Percentiles rank a stretch among this genome's conserved stretches.
These are phyloP conservation scores for Pyralis farinalis DNA, from an alignment of 2,888 invertebrate genomes.

Conservation along the genomic window DNA sequence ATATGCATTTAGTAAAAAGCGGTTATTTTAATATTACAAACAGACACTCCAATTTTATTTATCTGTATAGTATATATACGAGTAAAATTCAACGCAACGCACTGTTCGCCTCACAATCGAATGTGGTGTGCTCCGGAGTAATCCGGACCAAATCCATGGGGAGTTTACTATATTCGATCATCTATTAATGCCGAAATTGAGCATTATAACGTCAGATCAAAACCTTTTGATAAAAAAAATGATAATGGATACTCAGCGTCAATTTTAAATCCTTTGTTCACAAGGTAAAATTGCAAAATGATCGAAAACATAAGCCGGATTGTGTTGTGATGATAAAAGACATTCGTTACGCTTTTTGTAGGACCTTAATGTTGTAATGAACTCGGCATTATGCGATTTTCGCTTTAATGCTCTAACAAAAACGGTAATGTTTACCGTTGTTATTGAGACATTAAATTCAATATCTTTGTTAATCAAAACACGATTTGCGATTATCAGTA, in stretches of 20 bases:
- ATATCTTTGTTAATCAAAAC: neutral
- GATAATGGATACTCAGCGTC: slow-evolving; percentile 43
- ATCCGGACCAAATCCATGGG: too few relatives aligned
- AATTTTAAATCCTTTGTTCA: slow-evolving; percentile 41
- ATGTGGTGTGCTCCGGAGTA: too few relatives aligned
- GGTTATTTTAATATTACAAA: too few relatives aligned
- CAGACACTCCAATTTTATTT: too few relatives aligned
- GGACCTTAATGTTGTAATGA: slow-evolving; percentile 24
- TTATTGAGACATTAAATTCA: neutral
- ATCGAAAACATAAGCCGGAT: slow-evolving; percentile 31
- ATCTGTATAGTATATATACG: too few relatives aligned
- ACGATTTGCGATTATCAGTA: too few relatives aligned
- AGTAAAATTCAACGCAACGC: too few relatives aligned
- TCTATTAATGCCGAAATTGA: too few relatives aligned
- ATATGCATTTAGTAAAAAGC: too few relatives aligned
- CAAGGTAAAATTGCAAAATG: slow-evolving; percentile 60
- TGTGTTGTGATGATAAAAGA: slow-evolving; percentile 29
- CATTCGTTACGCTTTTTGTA: slow-evolving; percentile 47
- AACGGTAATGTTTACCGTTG: slow-evolving; percentile 1
- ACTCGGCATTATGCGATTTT: slow-evolving; percentile 24
- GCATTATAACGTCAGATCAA: too few relatives aligned
- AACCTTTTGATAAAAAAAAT: slow-evolving; percentile 32
- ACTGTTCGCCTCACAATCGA: too few relatives aligned
- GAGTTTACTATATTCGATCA: too few relatives aligned
- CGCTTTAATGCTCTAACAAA: slow-evolving; percentile 24